Evolutionary conservation across 1,140 invertebrate species (phyloP).

Genomic region (Cotesia vestalis): DNA sequence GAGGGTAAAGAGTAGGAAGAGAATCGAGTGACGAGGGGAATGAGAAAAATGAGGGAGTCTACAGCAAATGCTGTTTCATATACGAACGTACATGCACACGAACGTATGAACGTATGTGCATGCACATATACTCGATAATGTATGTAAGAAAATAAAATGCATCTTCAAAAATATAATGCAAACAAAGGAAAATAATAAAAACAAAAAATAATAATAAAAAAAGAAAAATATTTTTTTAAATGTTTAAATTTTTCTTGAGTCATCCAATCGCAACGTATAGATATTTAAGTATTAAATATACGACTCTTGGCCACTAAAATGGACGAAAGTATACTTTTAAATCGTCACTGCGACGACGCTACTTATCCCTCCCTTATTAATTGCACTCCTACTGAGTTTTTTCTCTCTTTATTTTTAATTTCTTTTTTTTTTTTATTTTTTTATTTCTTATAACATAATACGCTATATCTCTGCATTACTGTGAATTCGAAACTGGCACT

Average conservation of each 20-base stretch:
- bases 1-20: constrained; percentile 15
- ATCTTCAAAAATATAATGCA: constrained; percentile 20
- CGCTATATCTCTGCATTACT: constrained; percentile 7
- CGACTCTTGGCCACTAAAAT: constrained; percentile 51
- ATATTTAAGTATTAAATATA: background rate
- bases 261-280: too few relatives aligned
- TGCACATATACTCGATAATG: background rate
- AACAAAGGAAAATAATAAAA: constrained; percentile 33
- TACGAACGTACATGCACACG: background rate
- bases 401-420: constrained; percentile 11
- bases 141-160: constrained; percentile 33
- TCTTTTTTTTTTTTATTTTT: constrained; percentile 1
- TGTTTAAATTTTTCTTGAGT: background rate
- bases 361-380: constrained; percentile 35
- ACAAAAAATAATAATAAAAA: background rate
- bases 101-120: background rate
- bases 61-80: background rate
- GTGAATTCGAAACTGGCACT: constrained; percentile 4
- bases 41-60: constrained; percentile 8
- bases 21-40: constrained; percentile 23
- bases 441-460: background rate
- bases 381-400: constrained; percentile 28
- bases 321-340: constrained; percentile 46
- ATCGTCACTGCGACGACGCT: constrained; percentile 24
- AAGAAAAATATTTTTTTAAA: constrained; percentile 3